Percentiles rank a stretch among this genome's conserved stretches.
These are phyloP conservation scores for Ormia ochracea DNA, from an alignment of 2,888 invertebrate genomes.

Conservation along the genomic window DNA sequence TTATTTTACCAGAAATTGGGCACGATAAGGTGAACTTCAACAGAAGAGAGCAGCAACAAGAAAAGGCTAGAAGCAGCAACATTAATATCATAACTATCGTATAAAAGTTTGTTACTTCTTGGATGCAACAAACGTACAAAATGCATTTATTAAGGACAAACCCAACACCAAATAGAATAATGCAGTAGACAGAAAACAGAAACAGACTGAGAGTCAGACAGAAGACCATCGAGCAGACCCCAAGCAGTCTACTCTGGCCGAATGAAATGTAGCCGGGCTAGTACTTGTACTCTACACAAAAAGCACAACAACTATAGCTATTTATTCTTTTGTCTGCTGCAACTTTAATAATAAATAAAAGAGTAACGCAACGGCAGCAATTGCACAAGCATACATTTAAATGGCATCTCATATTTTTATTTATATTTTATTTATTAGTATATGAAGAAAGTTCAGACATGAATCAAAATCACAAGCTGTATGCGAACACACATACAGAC, in stretches of 20 bases:
- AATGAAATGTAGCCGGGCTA: constrained; percentile 45
- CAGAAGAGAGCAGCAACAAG: constrained; percentile 6
- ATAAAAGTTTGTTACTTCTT: constrained; percentile 52
- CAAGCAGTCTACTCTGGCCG: constrained; percentile 75
- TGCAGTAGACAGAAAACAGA: constrained; percentile 29
- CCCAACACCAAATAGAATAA: constrained; percentile 37
- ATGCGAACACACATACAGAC: neutral
- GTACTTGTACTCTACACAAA: constrained; percentile 8
- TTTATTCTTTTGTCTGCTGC: constrained; percentile 11
- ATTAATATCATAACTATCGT: constrained; percentile 61
- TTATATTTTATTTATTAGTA: constrained; percentile 37
- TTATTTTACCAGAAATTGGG: constrained; percentile 60
- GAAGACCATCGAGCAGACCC: constrained; percentile 69
- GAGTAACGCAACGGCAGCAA: constrained; percentile 25
- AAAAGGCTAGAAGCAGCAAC: constrained; percentile 35
- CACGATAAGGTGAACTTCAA: constrained; percentile 37
- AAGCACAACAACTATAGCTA: neutral
- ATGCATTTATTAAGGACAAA: constrained; percentile 22
- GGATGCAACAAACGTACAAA: constrained; percentile 16
- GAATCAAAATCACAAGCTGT: constrained; percentile 19
- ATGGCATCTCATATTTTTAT: constrained; percentile 46
- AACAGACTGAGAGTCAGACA: constrained; percentile 59
- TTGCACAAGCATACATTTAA: constrained; percentile 24
- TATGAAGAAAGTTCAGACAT: constrained; percentile 41
- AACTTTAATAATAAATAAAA: constrained; percentile 26